Evolutionary conservation across 2,113 vertebrate genomes (phyloP).

Genomic region (Rhinoptilus africanus): DNA sequence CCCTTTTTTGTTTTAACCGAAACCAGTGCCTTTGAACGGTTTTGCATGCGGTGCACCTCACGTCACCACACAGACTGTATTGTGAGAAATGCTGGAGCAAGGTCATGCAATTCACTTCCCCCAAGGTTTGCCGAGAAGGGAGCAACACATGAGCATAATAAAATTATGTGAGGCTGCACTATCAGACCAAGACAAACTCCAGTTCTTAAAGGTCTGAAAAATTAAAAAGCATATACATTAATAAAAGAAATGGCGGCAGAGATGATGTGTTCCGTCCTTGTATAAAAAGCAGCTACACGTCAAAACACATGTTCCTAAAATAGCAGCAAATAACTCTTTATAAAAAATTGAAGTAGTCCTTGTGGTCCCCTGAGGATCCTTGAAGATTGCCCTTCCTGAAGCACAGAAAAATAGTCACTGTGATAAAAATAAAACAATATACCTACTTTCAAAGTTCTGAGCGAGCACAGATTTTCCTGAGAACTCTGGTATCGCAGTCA

Average conservation of each 20-base stretch:
- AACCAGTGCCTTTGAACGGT: background rate
- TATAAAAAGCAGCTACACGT: background rate
- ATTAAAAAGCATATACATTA: background rate
- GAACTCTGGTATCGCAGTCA: background rate
- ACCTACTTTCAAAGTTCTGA: background rate
- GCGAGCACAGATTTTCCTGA: background rate
- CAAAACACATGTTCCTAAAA: background rate
- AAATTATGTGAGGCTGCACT: conserved; percentile 47
- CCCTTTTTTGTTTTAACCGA: background rate
- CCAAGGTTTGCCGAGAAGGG: background rate
- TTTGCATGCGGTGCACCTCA: background rate
- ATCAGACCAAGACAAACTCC: conserved; percentile 57
- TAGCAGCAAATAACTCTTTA: background rate
- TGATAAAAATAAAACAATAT: background rate
- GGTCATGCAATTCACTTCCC: background rate
- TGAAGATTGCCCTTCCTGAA: background rate
- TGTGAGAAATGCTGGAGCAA: fast-evolving
- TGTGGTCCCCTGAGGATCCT: background rate
- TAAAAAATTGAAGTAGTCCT: background rate
- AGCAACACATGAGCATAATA: background rate
- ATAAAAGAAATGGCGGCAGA: background rate
- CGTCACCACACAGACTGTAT: background rate
- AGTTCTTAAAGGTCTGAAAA: conserved; percentile 62
- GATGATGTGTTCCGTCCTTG: background rate
- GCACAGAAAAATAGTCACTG: background rate